Base-by-base conservation (phyloP, 2,888 invertebrate genomes). In the Acanthosoma haemorrhoidale region DNA sequence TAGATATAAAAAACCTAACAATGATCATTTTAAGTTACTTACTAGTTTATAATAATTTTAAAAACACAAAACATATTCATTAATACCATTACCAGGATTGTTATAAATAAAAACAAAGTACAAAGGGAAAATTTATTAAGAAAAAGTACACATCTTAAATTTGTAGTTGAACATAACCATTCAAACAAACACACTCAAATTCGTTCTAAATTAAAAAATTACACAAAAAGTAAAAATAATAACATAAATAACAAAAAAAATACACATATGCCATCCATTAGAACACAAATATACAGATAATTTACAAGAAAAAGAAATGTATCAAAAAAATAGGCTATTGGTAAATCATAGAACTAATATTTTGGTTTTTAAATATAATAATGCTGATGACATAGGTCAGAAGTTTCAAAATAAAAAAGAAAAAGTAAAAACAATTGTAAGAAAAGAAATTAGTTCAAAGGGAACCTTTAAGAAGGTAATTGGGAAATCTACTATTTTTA, bases 241-340 rank as follows among this genome's bases (percentile, higher is more conserved):
- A n/a, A n/a, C n/a, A 51, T 25, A 51, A 25, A 51, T 51, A 51
- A 51, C 21, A 41, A 43, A 51, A 51, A n/a, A n/a, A n/a, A n/a
- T n/a, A n/a, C n/a, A 51, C 51, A 25, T 25, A 51, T 51, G 51
- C 51, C 21, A 51, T 43, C 51, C 60, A 34, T 60, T 60, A 18
- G 36, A 29, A 60, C 51, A 58, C 41, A 21, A 64, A 69, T 71
- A 69, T 71, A 63, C 15, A 36, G 41, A 31, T 34, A 36, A 34
- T 71, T 70, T 69, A 66, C 69, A 69, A 60, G 5, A 41, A 64
- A 66, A 43, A 64, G 69, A 69, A 9, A 66, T 43, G n/a, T n/a
- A 60, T 41, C 21, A 63, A 39, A 58, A 64, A 13, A 70, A 61
- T 9, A 39, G 21, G 51, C 21, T n/a, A 51, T 25, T 51, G 51